Percentiles rank a stretch among this genome's conserved stretches.
Conservation (phyloP, 2,888 invertebrate species). For the Blastobasis adustella region DNA sequence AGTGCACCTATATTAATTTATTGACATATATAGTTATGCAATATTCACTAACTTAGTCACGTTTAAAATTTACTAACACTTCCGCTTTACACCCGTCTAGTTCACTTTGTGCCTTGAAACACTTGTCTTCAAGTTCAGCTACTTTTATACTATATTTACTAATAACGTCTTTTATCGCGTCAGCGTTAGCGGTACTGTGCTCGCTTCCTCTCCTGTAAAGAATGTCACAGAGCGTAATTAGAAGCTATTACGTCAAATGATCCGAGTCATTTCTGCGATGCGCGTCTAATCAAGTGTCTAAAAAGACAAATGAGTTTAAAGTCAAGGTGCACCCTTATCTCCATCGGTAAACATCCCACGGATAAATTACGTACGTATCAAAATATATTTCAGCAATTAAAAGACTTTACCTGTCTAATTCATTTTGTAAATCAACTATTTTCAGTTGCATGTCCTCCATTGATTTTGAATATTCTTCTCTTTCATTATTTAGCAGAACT, state of each 20-base stretch:
- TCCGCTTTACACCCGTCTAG: constrained; percentile 56
- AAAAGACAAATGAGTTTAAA: constrained; percentile 33
- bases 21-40: background rate
- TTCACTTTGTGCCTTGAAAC: constrained; percentile 57
- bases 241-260: constrained; percentile 20
- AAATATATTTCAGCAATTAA: constrained; percentile 1
- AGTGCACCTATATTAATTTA: background rate
- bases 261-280: background rate
- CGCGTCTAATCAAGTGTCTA: constrained; percentile 28
- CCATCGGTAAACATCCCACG: no score
- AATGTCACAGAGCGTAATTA: constrained; percentile 20
- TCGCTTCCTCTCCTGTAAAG: constrained; percentile 47
- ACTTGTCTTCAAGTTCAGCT: constrained; percentile 51
- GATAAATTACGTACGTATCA: background rate
- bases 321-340: no score
- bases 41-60: background rate
- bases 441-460: constrained; percentile 45
- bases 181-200: constrained; percentile 27
- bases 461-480: constrained; percentile 54
- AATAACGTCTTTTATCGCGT: constrained; percentile 38
- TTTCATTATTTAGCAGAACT: constrained; percentile 64
- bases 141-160: constrained; percentile 60
- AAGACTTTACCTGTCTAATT: constrained; percentile 44
- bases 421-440: constrained; percentile 41
- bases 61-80: constrained; percentile 35